Percentiles rank a stretch among this genome's conserved stretches.
Conservation (phyloP, 2,113 vertebrate genomes). For the Thinocorus orbignyianus region DNA sequence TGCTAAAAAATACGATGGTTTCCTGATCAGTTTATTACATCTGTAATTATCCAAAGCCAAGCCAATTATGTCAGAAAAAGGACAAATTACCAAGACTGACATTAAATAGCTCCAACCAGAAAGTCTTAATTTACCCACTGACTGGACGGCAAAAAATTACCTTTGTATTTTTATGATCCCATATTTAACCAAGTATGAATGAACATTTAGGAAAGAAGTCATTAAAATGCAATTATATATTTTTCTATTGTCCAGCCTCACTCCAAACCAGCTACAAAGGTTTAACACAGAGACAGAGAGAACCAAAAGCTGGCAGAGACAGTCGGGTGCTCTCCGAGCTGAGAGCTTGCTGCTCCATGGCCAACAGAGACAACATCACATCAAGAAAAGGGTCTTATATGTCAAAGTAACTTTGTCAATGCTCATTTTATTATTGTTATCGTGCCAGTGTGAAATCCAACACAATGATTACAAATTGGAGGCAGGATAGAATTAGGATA, state of each 20-base stretch:
- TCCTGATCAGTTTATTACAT: slow-evolving; percentile 7
- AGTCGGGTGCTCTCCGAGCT: accelerated
- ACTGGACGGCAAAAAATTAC: background rate
- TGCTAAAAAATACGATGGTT: background rate
- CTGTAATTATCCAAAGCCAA: slow-evolving; percentile 27
- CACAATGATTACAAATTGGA: background rate
- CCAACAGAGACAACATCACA: accelerated
- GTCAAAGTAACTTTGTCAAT: accelerated
- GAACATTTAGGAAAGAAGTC: background rate
- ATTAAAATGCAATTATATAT: background rate
- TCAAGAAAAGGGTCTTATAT: accelerated
- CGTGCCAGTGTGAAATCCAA: background rate
- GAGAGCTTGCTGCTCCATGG: background rate
- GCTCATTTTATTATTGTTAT: background rate
- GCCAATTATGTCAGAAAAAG: background rate
- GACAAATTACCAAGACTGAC: background rate
- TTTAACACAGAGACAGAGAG: background rate
- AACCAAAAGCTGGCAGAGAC: background rate
- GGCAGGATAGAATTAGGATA: background rate
- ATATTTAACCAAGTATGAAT: background rate
- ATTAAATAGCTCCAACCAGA: background rate
- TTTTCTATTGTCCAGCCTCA: background rate
- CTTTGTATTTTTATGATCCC: background rate
- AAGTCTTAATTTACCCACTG: background rate
- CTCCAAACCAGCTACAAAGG: background rate